Conservation (phyloP, 2,888 invertebrate genomes). For the Diarsia brunnea region DNA sequence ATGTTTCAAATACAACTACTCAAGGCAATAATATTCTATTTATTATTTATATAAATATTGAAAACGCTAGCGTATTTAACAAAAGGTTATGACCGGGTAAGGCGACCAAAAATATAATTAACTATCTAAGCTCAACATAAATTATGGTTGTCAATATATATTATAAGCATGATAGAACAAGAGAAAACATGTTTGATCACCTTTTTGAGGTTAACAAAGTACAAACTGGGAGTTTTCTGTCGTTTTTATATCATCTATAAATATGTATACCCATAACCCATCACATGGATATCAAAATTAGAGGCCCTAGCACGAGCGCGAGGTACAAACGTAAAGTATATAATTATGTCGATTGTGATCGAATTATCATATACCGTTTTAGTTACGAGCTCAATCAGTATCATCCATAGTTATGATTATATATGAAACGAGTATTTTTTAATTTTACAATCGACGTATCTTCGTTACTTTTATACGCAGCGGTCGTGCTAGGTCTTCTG, state of each 20-base stretch:
- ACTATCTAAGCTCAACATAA: background rate
- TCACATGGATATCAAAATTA: background rate
- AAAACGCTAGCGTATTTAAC: background rate
- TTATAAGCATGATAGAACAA: background rate
- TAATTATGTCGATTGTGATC: background rate
- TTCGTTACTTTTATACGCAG: background rate
- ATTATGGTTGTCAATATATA: background rate
- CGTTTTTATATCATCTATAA: background rate
- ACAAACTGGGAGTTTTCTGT: background rate
- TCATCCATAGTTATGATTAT: background rate
- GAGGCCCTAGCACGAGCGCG: background rate
- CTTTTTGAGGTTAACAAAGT: background rate
- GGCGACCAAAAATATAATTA: background rate
- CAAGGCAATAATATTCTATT: background rate
- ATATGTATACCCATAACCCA: too few species aligned
- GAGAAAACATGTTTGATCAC: background rate
- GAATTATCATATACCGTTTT: background rate
- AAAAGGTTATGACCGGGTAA: background rate
- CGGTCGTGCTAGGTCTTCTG: background rate
- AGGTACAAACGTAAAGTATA: background rate
- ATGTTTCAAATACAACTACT: conserved; percentile 22
- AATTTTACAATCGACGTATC: background rate
- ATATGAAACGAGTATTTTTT: too few species aligned
- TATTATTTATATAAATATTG: background rate
- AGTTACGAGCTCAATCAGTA: background rate